These are phyloP conservation scores for Drosophila fungiperda DNA, from an alignment of 2,888 invertebrate species.

Conservation along the genomic window DNA sequence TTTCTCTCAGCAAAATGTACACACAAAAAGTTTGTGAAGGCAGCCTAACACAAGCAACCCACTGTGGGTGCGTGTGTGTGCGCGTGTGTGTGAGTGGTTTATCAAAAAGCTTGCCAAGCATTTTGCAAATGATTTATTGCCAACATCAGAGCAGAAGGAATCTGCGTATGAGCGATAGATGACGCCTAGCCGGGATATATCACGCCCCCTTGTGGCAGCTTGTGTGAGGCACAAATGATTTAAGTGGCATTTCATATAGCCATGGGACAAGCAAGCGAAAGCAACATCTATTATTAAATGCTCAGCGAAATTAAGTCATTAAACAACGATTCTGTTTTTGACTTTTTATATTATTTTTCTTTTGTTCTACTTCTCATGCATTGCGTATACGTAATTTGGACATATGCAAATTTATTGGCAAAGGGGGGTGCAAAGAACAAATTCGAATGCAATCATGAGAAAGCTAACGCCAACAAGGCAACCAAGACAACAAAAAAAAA, in stretches of 20 bases:
- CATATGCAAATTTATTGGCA: slow-evolving; percentile 65
- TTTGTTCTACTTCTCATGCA: slow-evolving; percentile 1
- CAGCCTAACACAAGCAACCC: slow-evolving; percentile 1
- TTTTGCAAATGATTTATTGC: slow-evolving; percentile 72
- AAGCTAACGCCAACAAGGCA: slow-evolving; percentile 43
- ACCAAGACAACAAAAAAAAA: slow-evolving; percentile 23
- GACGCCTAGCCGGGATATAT: slow-evolving; percentile 9
- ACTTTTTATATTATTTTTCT: not conserved
- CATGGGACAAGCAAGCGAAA: slow-evolving; percentile 14
- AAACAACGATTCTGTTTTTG: slow-evolving; percentile 63
- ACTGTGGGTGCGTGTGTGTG: not conserved
- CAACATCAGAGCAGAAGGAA: slow-evolving; percentile 30
- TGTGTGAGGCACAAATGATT: slow-evolving; percentile 52
- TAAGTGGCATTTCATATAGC: slow-evolving; percentile 67
- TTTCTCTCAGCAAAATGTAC: slow-evolving; percentile 48
- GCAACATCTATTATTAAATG: slow-evolving; percentile 49
- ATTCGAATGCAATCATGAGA: slow-evolving; percentile 69
- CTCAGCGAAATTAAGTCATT: slow-evolving; percentile 70
- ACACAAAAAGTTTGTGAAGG: slow-evolving; percentile 37
- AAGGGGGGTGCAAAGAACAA: too few species aligned
- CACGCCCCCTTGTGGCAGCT: not conserved
- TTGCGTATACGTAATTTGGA: slow-evolving; percentile 56
- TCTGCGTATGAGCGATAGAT: slow-evolving; percentile 55
- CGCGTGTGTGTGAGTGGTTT: slow-evolving; percentile 11
- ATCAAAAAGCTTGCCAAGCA: slow-evolving; percentile 60